Evolutionary conservation across 2,797 vertebrate species (phyloP).

Genomic region (Falco concolor): DNA sequence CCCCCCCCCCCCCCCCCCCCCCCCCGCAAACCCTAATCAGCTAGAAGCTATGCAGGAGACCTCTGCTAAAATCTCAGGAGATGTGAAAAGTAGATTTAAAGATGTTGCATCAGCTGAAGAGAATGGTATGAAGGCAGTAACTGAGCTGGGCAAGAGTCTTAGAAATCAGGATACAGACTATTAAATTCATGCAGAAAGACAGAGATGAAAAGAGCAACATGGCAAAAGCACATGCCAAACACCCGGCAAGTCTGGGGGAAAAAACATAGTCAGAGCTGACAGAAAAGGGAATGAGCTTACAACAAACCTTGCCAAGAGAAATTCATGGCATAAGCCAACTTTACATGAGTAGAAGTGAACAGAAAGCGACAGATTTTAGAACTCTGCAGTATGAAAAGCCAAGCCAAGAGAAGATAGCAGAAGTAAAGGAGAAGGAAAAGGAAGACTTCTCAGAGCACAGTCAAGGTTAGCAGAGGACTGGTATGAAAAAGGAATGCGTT

Average conservation of each 20-base stretch:
- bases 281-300: slow-evolving; percentile 13
- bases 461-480: neutral
- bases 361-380: slow-evolving; percentile 19
- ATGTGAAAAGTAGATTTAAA: neutral
- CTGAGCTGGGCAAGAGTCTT: neutral
- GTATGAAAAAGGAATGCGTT: neutral
- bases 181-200: neutral
- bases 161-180: neutral
- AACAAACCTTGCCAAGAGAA: slow-evolving; percentile 15
- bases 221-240: slow-evolving; percentile 4
- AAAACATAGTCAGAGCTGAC: neutral
- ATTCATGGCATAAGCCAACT: slow-evolving; percentile 10
- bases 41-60: neutral
- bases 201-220: neutral
- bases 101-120: neutral
- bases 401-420: neutral
- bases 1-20: no score
- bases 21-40: neutral
- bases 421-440: neutral
- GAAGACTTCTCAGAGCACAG: neutral
- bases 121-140: neutral
- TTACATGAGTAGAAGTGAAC: neutral
- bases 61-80: neutral
- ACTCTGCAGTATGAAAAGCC: neutral
- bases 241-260: neutral